Conservation (phyloP, 2,113 vertebrate genomes). For the Aptenodytes patagonicus region DNA sequence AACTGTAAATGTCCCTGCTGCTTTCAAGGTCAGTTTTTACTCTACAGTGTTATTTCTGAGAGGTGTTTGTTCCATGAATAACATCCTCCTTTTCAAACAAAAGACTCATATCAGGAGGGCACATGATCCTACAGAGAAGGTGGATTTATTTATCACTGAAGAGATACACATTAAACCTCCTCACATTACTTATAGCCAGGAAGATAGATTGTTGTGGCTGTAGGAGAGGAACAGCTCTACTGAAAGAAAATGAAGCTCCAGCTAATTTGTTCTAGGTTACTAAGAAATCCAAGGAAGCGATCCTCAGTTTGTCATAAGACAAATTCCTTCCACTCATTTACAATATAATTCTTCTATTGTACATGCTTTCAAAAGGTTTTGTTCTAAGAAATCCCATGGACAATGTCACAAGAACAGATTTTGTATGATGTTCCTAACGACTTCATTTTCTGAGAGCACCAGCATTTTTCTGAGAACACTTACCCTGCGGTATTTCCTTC, state of each 20-base stretch:
- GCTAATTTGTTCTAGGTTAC: not conserved
- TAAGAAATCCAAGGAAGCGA: not conserved
- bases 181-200: not conserved
- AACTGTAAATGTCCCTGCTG: not conserved
- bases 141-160: not conserved
- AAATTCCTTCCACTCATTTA: not conserved
- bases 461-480: not conserved
- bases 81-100: not conserved
- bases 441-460: not conserved
- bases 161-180: not conserved
- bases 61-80: not conserved
- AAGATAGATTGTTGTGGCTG: not conserved
- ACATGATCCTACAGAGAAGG: not conserved
- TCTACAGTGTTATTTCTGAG: not conserved
- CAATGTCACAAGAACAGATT: not conserved
- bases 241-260: not conserved
- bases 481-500: not conserved
- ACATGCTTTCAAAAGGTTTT: not conserved
- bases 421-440: not conserved
- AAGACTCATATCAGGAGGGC: not conserved
- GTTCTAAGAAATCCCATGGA: not conserved
- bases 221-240: not conserved
- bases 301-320: not conserved
- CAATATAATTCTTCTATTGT: not conserved
- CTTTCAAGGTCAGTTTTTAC: slow-evolving; percentile 8